Percentiles rank a stretch among this genome's conserved stretches.
phyloP scores from a whole-genome alignment of 2,888 invertebrate genomes.

The Eucriotettix oculatus region DNA sequence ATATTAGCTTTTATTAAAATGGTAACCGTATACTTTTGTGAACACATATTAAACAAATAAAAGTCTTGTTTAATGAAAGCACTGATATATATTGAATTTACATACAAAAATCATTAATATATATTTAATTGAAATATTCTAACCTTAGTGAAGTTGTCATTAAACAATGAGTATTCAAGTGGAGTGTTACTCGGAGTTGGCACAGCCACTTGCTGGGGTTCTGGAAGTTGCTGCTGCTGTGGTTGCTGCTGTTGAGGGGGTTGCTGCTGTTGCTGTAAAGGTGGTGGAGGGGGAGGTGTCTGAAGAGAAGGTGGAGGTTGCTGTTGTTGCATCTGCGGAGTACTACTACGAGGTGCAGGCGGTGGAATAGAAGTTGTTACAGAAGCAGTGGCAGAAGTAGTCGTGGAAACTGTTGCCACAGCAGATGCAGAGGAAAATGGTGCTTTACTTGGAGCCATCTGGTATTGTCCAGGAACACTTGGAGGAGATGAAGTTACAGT shows the following conservation, averaged over 20 bases:
- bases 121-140: not conserved
- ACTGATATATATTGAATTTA: no score
- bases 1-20: no score
- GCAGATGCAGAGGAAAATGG: slow-evolving; percentile 9
- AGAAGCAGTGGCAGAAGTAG: slow-evolving; percentile 3
- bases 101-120: no score
- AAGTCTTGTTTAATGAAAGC: no score
- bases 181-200: slow-evolving; percentile 24
- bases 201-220: slow-evolving; percentile 4
- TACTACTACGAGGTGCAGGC: slow-evolving; percentile 16
- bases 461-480: slow-evolving; percentile 17
- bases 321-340: slow-evolving; percentile 8
- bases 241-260: not conserved
- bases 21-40: no score
- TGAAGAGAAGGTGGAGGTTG: slow-evolving; percentile 8
- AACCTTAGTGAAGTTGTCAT: slow-evolving; percentile 50
- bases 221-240: slow-evolving; percentile 11
- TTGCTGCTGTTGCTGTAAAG: slow-evolving; percentile 16
- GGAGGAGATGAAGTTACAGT: slow-evolving; percentile 22
- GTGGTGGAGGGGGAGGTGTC: not conserved
- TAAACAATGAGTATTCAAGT: slow-evolving; percentile 76
- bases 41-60: no score
- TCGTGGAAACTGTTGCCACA: not conserved
- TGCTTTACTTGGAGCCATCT: slow-evolving; percentile 11
- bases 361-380: slow-evolving; percentile 20